Percentiles rank a stretch among this genome's conserved stretches.
Evolutionary conservation across 2,113 vertebrate species (phyloP).

Genomic region (Tragelaphus buxtoni): DNA sequence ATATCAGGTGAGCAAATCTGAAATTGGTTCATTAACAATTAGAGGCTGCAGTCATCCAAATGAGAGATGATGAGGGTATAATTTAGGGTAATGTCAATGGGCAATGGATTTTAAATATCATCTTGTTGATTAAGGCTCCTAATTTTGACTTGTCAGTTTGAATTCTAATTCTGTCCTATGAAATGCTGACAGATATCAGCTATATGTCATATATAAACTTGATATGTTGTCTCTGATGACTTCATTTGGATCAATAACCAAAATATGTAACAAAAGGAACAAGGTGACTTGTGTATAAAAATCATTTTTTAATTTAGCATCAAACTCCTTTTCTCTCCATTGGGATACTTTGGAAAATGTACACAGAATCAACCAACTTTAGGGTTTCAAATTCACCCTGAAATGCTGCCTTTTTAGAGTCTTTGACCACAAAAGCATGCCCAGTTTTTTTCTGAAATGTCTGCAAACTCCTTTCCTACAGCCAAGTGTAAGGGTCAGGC

Average conservation of each 20-base stretch:
- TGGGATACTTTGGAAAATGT: background rate
- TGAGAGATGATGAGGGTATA: background rate
- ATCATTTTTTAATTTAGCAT: background rate
- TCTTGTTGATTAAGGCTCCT: background rate
- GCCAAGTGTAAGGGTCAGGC: background rate
- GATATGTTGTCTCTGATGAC: background rate
- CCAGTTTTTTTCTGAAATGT: background rate
- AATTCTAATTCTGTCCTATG: background rate
- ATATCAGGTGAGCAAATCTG: background rate
- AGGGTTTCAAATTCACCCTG: background rate
- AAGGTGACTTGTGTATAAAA: background rate
- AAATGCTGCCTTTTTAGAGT: background rate
- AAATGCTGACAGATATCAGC: background rate
- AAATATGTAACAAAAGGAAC: background rate
- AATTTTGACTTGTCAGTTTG: background rate
- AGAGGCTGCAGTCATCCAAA: background rate
- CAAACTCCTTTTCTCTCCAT: background rate
- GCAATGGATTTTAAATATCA: background rate
- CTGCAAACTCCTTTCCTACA: background rate
- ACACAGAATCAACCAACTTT: background rate
- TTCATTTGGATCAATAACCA: background rate
- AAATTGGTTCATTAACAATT: background rate
- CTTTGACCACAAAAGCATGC: background rate
- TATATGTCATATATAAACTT: background rate
- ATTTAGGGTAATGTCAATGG: background rate